Evolutionary conservation across 2,888 invertebrate genomes (phyloP), one percentile per base, ranked within the genome.

Genomic region (Argynnis bischoffii): DNA sequence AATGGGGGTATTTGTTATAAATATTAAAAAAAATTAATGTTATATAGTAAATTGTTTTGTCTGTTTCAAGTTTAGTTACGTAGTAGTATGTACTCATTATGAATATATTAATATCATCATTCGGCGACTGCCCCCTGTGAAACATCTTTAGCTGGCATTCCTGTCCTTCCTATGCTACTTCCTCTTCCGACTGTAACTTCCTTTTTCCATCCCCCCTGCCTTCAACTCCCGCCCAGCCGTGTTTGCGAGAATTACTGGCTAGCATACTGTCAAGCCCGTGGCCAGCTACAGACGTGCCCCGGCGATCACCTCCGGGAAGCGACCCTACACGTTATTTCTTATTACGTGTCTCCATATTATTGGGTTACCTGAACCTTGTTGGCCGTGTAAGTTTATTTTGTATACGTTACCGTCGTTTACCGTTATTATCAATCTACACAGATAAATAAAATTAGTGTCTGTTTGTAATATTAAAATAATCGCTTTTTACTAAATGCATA

Each of bases 61-160:
- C 69, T 0, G 69, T 65, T 55, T 70, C 67, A 18, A n/a, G n/a
- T n/a, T n/a, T n/a, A n/a, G n/a, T n/a, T n/a, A 55, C 64, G 35
- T 18, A 18, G 18, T 18, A 2, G 18, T n/a, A n/a, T n/a, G n/a
- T n/a, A n/a, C n/a, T n/a, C n/a, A n/a, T n/a, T n/a, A n/a, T n/a
- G n/a, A n/a, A n/a, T n/a, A n/a, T n/a, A n/a, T n/a, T n/a, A n/a
- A n/a, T n/a, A n/a, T n/a, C n/a, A n/a, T 18, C 18, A 18, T 63
- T 70, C 54, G 14, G 65, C 64, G 35, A 63, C 48, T 8, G 61
- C 72, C 69, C 47, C 74, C 72, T 63, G 74, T 66, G 69, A 56
- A 71, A 63, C 69, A 73, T 59, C 66, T 53, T 47, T 55, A 60
- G n/a, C 46, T 56, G 56, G 41, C 15, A n/a, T 56, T 16, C 8